Evolutionary conservation across 92 coral and sea anemone species (phyloP).

Genomic region (Phenganax subtilis): DNA sequence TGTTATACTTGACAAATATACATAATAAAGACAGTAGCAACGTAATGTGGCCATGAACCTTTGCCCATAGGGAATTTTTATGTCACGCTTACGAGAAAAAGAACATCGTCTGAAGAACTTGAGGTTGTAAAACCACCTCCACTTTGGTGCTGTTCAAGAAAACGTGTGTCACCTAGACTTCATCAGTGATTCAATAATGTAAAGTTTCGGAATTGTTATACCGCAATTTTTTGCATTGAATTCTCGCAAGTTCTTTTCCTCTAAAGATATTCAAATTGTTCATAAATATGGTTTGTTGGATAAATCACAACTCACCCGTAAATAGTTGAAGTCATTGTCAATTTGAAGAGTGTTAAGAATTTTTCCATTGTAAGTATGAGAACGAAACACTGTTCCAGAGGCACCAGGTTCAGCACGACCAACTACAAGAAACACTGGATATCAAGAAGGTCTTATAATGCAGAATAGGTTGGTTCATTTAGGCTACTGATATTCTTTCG

Average conservation of each 20-base stretch:
- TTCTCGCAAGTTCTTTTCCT: neutral
- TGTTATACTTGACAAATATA: too few species aligned
- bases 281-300: neutral
- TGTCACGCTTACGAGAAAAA: too few species aligned
- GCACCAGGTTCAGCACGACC: constrained; percentile 30
- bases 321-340: constrained; percentile 21
- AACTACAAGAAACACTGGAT: neutral
- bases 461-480: neutral
- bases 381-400: constrained; percentile 35
- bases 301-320: constrained; percentile 22
- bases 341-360: constrained; percentile 15
- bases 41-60: too few species aligned
- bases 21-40: too few species aligned
- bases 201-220: too few species aligned
- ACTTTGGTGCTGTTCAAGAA: too few species aligned
- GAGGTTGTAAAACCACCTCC: too few species aligned
- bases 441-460: neutral
- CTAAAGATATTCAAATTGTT: neutral
- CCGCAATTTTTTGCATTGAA: neutral
- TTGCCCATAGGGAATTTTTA: too few species aligned
- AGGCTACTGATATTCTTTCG: neutral
- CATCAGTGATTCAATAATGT: too few species aligned
- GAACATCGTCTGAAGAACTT: too few species aligned
- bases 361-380: constrained; percentile 1
- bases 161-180: too few species aligned